These are phyloP conservation scores for Pasiphila rectangulata DNA, from an alignment of 2,888 invertebrate species.

Conservation along the genomic window DNA sequence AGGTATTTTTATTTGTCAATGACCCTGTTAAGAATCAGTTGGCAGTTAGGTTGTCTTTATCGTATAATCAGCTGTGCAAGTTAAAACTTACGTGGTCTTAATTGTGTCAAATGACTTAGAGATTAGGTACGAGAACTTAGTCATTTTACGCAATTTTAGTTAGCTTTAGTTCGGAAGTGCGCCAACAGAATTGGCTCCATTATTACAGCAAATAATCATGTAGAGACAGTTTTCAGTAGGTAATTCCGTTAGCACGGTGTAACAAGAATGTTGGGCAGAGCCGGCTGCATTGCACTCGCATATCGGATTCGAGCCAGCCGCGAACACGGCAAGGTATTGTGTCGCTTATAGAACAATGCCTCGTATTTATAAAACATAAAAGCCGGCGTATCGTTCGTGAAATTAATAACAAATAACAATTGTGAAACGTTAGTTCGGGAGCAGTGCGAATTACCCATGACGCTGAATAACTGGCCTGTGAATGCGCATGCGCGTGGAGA, in stretches of 20 bases:
- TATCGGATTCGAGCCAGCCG: conserved; percentile 68
- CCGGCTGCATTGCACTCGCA: conserved; percentile 48
- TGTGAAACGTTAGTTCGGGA: conserved; percentile 78
- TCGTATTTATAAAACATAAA: conserved; percentile 81
- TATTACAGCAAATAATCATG: too few species aligned
- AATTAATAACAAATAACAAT: conserved; percentile 82
- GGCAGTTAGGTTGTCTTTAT: too few species aligned
- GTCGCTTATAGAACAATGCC: conserved; percentile 78
- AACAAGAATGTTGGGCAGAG: conserved; percentile 61
- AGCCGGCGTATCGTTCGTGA: conserved; percentile 79
- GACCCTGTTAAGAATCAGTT: too few species aligned
- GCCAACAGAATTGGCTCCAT: too few species aligned
- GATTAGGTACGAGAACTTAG: too few species aligned
- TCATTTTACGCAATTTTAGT: too few species aligned
- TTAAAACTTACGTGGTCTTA: too few species aligned
- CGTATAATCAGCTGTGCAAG: too few species aligned
- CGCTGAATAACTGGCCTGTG: conserved; percentile 59
- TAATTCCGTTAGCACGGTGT: conserved; percentile 19
- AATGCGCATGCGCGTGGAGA: conserved; percentile 34
- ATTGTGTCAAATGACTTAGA: too few species aligned
- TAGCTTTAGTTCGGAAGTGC: too few species aligned
- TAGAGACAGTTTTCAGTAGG: conserved; percentile 2
- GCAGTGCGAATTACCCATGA: conserved; percentile 74
- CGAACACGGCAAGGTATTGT: conserved; percentile 73
- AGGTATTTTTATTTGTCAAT: too few species aligned